A percentile compares a stretch with the other conserved stretches of the same genome.
Evolutionary conservation across 2,113 vertebrate species (phyloP).

Genomic region (Prionailurus bengalensis): DNA sequence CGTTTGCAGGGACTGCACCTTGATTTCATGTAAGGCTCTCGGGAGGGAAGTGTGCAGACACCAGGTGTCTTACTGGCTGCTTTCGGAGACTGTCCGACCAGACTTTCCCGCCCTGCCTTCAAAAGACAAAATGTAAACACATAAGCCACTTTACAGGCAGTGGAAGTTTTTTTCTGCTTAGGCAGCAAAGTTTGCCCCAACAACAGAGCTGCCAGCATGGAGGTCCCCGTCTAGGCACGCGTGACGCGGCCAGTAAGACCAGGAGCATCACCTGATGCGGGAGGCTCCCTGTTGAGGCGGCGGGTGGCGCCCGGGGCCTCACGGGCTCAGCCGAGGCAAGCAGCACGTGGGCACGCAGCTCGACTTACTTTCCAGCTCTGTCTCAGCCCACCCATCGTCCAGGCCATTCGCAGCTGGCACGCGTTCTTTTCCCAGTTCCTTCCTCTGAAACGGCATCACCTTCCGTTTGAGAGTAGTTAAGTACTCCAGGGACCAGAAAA

Average conservation of each 20-base stretch:
- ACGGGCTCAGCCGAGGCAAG: background rate
- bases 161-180: background rate
- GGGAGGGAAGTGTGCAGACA: background rate
- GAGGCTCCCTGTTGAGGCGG: background rate
- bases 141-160: background rate
- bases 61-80: background rate
- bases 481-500: background rate
- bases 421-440: background rate
- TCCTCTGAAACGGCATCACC: background rate
- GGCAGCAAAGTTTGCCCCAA: background rate
- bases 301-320: no score
- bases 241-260: background rate
- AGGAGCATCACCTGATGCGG: background rate
- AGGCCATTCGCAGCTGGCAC: background rate
- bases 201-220: no score
- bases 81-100: background rate
- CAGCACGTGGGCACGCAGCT: background rate
- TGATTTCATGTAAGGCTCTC: background rate
- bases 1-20: background rate
- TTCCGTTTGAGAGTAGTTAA: background rate
- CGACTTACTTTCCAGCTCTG: background rate
- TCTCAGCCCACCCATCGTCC: rapidly evolving
- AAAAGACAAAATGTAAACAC: background rate
- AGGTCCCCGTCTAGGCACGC: no score
- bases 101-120: background rate